Percentiles rank a stretch among this genome's conserved stretches.
Evolutionary conservation across 2,888 invertebrate species (phyloP).

Genomic region (Sthenelais limicola): DNA sequence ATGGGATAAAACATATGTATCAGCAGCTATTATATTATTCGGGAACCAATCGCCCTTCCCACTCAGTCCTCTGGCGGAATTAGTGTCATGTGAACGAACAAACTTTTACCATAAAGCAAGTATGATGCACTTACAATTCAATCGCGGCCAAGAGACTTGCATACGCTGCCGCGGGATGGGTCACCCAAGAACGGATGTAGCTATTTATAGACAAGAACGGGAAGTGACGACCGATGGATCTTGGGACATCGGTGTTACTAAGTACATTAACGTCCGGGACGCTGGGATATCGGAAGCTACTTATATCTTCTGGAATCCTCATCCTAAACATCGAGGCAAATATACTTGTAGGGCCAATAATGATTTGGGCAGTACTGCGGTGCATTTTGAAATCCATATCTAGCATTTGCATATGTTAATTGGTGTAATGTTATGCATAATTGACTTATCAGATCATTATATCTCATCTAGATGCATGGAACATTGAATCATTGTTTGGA

Average conservation of each 20-base stretch:
- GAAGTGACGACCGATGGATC: constrained; percentile 5
- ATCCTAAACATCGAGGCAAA: constrained; percentile 9
- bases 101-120: constrained; percentile 25
- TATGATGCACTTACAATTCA: constrained; percentile 29
- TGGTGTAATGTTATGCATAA: too few species aligned
- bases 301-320: constrained; percentile 43
- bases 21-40: constrained; percentile 23
- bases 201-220: constrained; percentile 16
- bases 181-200: constrained; percentile 29
- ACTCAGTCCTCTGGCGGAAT: constrained; percentile 14
- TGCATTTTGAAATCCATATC: constrained; percentile 12
- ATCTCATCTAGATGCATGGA: too few species aligned
- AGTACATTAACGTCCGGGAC: constrained; percentile 48
- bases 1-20: constrained; percentile 33
- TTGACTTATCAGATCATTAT: too few species aligned
- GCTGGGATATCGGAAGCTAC: constrained; percentile 48
- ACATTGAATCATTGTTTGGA: too few species aligned
- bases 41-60: constrained; percentile 31
- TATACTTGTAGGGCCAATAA: constrained; percentile 32
- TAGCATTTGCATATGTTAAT: too few species aligned
- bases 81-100: constrained; percentile 31
- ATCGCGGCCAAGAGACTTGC: constrained; percentile 40
- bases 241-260: constrained; percentile 42
- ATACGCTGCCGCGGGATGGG: constrained; percentile 38
- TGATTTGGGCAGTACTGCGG: constrained; percentile 14